Percentiles rank a stretch among this genome's conserved stretches.
Evolutionary conservation across 1,140 invertebrate genomes (phyloP).

Genomic region (Pteromalus puparum): DNA sequence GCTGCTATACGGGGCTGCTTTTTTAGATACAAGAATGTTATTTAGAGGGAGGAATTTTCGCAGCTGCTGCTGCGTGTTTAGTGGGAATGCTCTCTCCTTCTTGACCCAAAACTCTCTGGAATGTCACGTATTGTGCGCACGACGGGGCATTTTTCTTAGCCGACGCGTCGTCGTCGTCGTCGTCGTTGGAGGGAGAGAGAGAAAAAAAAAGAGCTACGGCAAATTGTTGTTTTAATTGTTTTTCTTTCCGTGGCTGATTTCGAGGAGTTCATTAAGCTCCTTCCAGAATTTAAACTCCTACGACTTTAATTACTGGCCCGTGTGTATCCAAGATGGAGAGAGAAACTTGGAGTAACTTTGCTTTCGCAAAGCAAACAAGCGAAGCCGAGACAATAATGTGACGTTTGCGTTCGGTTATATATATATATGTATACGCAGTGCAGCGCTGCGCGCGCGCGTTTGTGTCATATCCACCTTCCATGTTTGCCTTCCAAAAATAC

Average conservation of each 20-base stretch:
- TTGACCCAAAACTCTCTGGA: slow-evolving; percentile 25
- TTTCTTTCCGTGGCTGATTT: background rate
- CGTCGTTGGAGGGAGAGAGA: no score
- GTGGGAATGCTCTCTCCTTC: slow-evolving; percentile 10
- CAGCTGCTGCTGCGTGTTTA: background rate
- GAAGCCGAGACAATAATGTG: no score
- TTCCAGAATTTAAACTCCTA: no score
- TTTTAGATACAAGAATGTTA: slow-evolving; percentile 34
- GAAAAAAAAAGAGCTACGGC: background rate
- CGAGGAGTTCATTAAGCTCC: background rate
- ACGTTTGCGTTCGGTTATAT: no score
- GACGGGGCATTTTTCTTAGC: background rate
- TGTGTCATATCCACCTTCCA: background rate
- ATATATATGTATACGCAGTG: no score
- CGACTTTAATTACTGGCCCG: no score
- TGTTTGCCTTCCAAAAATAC: background rate
- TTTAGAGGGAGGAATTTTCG: slow-evolving; percentile 35
- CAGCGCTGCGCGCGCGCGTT: no score
- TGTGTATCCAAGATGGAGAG: no score
- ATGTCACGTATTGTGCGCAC: slow-evolving; percentile 36
- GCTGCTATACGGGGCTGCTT: background rate
- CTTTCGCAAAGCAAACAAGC: no score
- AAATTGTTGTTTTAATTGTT: slow-evolving; percentile 29
- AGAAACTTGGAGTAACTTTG: no score
- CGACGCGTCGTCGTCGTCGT: background rate